Evolutionary conservation across 2,113 vertebrate species (phyloP).

Genomic region (Phalacrocorax pelagicus): DNA sequence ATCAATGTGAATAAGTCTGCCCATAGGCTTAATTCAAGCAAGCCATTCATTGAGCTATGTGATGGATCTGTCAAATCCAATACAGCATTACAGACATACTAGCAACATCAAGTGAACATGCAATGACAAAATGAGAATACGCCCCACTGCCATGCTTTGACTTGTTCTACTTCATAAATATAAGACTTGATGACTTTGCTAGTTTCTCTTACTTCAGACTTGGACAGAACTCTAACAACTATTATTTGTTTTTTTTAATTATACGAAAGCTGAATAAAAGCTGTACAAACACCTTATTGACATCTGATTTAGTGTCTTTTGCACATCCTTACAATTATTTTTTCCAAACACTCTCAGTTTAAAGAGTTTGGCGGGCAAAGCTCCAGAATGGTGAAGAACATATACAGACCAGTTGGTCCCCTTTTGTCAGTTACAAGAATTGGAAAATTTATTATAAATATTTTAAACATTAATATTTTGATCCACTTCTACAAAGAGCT

Average conservation of each 20-base stretch:
- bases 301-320: background rate
- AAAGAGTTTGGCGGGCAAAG: background rate
- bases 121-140: slow-evolving; percentile 77
- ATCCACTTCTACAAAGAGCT: slow-evolving; percentile 12
- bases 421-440: background rate
- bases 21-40: slow-evolving; percentile 77
- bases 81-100: slow-evolving; percentile 69
- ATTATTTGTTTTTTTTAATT: background rate
- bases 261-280: background rate
- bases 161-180: slow-evolving; percentile 33
- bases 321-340: background rate
- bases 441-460: background rate
- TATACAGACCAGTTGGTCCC: background rate
- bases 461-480: background rate
- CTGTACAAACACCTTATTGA: background rate
- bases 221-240: background rate
- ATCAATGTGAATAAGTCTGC: slow-evolving; percentile 61
- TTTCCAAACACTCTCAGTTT: slow-evolving; percentile 1
- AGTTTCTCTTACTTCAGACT: background rate
- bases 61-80: slow-evolving; percentile 71
- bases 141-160: slow-evolving; percentile 75
- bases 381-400: background rate
- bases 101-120: slow-evolving; percentile 77
- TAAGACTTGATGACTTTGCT: background rate
- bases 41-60: slow-evolving; percentile 81